Evolutionary conservation across 2,888 invertebrate genomes (phyloP).

Genomic region (Ormyrus pomaceus): DNA sequence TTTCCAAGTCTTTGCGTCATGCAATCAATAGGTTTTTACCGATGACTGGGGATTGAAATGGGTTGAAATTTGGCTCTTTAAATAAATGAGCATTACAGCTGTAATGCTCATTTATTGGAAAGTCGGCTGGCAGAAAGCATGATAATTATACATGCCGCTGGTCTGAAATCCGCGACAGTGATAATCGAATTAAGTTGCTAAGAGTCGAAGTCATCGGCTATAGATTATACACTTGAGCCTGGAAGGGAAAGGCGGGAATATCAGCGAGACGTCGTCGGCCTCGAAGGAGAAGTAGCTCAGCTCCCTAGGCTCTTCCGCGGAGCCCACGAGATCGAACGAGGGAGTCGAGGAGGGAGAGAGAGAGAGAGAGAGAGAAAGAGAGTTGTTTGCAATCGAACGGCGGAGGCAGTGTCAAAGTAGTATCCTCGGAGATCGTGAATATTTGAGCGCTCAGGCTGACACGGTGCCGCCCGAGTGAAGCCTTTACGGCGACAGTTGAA

Average conservation of each 20-base stretch:
- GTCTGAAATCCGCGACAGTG: constrained; percentile 38
- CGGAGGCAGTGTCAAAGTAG: constrained; percentile 29
- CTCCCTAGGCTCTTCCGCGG: no score
- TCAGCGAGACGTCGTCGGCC: no score
- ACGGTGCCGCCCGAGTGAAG: background rate
- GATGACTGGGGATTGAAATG: no score
- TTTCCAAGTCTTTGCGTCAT: no score
- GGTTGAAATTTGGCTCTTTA: no score
- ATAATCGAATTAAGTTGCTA: constrained; percentile 39
- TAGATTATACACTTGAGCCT: no score
- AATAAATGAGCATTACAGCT: no score
- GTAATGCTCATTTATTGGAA: no score
- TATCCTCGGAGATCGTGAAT: constrained; percentile 49
- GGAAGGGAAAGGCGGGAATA: no score
- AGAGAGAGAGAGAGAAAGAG: background rate
- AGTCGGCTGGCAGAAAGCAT: constrained; percentile 8
- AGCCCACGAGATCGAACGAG: background rate
- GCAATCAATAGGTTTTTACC: no score
- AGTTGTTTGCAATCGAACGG: constrained; percentile 27
- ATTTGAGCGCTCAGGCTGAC: constrained; percentile 27
- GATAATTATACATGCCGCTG: constrained; percentile 44
- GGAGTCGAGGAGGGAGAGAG: background rate
- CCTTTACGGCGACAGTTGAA: background rate
- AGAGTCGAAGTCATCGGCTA: no score
- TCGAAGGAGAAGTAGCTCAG: background rate